phyloP scores from a whole-genome alignment of 2,888 invertebrate species.

The Xestia sexstrigata region DNA sequence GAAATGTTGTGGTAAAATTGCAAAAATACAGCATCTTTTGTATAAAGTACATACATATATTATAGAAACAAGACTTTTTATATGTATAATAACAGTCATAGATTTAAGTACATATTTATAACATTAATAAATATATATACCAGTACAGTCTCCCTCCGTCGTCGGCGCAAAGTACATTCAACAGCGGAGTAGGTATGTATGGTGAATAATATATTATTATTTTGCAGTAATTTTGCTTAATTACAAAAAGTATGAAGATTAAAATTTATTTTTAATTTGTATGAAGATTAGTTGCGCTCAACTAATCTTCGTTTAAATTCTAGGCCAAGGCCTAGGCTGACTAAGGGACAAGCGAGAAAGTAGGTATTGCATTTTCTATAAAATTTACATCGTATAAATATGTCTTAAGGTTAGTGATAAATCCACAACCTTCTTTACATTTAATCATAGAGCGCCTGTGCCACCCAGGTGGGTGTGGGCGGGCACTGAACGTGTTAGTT shows the following conservation, averaged over 20 bases:
- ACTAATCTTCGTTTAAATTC: not conserved
- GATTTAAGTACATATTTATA: not conserved
- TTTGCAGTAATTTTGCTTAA: not conserved
- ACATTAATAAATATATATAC: not conserved
- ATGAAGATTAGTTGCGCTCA: not conserved
- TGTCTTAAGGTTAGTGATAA: not conserved
- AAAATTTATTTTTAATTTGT: no score
- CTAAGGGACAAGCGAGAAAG: not conserved
- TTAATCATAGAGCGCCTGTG: no score
- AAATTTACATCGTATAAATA: not conserved
- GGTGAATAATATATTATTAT: not conserved
- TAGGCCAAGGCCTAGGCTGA: not conserved
- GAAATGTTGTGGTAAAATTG: not conserved
- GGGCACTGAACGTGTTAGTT: no score
- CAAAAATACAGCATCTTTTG: not conserved
- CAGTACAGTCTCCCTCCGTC: conserved; percentile 1
- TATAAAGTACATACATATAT: not conserved
- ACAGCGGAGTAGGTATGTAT: not conserved
- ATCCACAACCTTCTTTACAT: conserved; percentile 1
- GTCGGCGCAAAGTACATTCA: not conserved
- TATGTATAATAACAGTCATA: not conserved
- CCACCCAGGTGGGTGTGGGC: no score
- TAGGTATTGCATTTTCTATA: conserved; percentile 3
- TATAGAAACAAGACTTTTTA: not conserved
- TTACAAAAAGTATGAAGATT: not conserved